Evolutionary conservation across 2,113 vertebrate species (phyloP).

Genomic region (Fulica atra): DNA sequence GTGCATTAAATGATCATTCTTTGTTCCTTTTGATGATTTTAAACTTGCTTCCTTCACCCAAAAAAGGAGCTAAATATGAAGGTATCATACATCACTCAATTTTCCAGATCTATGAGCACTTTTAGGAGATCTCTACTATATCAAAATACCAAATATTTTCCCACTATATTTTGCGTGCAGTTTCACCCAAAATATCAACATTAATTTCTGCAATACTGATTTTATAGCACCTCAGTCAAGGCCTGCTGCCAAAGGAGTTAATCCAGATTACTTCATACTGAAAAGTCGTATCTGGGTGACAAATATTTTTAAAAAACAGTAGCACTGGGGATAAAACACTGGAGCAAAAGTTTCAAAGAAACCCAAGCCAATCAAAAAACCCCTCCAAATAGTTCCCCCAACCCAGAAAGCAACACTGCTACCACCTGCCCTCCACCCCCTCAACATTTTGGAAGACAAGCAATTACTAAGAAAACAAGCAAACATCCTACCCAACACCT

Average conservation of each 20-base stretch:
- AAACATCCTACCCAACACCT: background rate
- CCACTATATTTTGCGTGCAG: background rate
- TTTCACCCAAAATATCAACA: background rate
- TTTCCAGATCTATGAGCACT: background rate
- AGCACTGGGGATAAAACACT: background rate
- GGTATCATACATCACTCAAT: background rate
- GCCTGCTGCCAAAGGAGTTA: background rate
- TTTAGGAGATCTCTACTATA: background rate
- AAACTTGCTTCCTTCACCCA: background rate
- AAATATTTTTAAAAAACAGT: background rate
- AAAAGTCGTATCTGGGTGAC: background rate
- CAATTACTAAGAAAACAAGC: background rate
- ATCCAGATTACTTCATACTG: background rate
- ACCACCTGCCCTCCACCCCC: background rate
- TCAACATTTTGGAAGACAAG: background rate
- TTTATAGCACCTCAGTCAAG: background rate
- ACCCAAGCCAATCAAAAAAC: background rate
- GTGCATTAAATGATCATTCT: fast-evolving
- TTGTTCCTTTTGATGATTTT: background rate
- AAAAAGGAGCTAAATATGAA: background rate
- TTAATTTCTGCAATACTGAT: background rate
- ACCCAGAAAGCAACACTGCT: background rate
- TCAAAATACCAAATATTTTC: background rate
- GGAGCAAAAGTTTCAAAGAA: background rate
- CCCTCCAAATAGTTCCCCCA: background rate